Conservation (phyloP, 2,113 vertebrate genomes). For the Motacilla tschutschensis region DNA sequence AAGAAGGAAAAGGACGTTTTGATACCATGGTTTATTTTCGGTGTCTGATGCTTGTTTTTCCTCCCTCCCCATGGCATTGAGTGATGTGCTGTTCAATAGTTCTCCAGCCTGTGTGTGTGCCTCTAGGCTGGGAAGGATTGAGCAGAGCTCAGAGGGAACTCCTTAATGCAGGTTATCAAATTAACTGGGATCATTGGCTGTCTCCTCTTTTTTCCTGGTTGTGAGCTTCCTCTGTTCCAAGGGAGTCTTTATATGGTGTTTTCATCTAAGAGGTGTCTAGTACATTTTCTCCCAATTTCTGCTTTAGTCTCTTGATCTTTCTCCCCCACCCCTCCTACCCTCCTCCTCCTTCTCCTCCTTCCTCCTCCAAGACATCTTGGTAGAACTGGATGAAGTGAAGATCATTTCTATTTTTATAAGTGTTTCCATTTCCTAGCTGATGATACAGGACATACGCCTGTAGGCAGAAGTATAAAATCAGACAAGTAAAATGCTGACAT, state of each 20-base stretch:
- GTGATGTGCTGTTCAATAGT: rapidly evolving
- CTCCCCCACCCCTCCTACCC: background rate
- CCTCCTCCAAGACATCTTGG: background rate
- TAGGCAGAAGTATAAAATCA: background rate
- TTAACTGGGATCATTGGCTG: background rate
- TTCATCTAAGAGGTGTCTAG: background rate
- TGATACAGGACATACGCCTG: background rate
- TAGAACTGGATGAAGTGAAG: background rate
- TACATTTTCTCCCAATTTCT: background rate
- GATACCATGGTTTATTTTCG: background rate
- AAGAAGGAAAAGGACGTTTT: background rate
- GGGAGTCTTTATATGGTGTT: background rate
- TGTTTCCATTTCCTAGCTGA: background rate
- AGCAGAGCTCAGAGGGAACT: background rate
- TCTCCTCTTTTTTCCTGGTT: background rate
- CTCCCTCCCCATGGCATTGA: background rate
- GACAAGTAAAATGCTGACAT: background rate
- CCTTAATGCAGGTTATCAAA: background rate
- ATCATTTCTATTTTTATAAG: background rate
- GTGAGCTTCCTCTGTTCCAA: background rate
- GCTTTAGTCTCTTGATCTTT: background rate
- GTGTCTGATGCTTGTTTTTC: background rate
- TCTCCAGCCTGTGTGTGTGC: background rate
- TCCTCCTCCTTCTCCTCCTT: background rate
- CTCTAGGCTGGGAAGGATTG: background rate